These are phyloP conservation scores for Pterois miles DNA, from an alignment of 2,797 vertebrate species.

Conservation along the genomic window DNA sequence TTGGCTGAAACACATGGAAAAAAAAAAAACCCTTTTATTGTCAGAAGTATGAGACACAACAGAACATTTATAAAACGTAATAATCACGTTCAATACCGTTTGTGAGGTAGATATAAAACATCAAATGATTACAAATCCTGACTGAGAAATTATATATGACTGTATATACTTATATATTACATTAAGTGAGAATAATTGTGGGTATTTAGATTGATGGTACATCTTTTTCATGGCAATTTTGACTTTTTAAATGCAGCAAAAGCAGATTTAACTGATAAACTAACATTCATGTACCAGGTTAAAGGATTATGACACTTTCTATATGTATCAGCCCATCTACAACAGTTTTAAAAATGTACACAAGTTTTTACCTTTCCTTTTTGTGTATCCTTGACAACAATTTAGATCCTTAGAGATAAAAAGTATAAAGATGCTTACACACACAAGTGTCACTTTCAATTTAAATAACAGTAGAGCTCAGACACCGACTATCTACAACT, in stretches of 20 bases:
- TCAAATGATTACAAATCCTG: not conserved
- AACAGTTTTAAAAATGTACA: not conserved
- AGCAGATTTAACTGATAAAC: not conserved
- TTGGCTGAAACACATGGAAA: not conserved
- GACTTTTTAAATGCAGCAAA: not conserved
- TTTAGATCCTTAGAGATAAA: not conserved
- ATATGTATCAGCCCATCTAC: too few relatives aligned
- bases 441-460: not conserved
- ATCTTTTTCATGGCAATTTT: not conserved
- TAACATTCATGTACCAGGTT: too few relatives aligned
- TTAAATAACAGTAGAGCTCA: constrained; percentile 12
- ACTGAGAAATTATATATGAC: not conserved
- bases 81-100: not conserved
- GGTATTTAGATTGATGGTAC: not conserved
- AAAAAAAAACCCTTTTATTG: constrained; percentile 7
- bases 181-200: not conserved
- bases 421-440: not conserved
- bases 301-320: too few relatives aligned
- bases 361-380: not conserved
- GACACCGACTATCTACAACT: not conserved
- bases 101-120: constrained; percentile 12
- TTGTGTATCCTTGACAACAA: not conserved
- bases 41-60: not conserved
- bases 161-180: not conserved
- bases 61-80: not conserved